These are phyloP conservation scores for Monarcha castaneiventris DNA, from an alignment of 2,113 vertebrate species.

Conservation along the genomic window DNA sequence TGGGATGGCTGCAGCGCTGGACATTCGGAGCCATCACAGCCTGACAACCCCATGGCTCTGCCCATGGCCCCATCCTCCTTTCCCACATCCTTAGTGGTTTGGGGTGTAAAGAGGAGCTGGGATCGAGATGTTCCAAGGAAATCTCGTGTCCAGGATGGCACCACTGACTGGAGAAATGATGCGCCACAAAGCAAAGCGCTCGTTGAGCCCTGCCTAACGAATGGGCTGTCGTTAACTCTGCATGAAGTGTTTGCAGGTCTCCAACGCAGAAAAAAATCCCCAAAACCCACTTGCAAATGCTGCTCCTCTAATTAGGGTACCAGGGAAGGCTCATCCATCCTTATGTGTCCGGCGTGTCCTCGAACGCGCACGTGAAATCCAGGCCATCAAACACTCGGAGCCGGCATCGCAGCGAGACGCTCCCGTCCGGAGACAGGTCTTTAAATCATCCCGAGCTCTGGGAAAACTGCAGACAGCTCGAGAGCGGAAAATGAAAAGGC, in stretches of 20 bases:
- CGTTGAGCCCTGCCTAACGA: rapidly evolving
- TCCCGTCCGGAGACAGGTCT: conserved; percentile 14
- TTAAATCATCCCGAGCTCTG: conserved; percentile 23
- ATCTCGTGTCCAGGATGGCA: not conserved
- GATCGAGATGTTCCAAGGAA: not conserved
- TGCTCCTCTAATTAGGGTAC: not conserved
- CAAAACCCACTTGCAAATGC: not conserved
- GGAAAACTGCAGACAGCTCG: conserved; percentile 5
- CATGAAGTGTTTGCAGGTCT: not conserved
- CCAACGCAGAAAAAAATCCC: not conserved
- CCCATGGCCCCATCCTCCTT: not conserved
- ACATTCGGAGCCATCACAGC: not conserved
- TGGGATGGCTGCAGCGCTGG: not conserved
- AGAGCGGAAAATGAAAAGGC: conserved; percentile 33
- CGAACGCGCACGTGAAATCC: not conserved
- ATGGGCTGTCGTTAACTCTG: not conserved
- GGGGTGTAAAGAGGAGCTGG: not conserved
- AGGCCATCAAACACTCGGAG: not conserved
- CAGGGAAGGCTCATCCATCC: conserved; percentile 21
- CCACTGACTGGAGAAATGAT: not conserved
- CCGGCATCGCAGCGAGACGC: not conserved
- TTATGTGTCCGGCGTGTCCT: not conserved
- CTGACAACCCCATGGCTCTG: not conserved
- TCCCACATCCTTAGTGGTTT: not conserved
- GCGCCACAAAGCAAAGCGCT: not conserved